These are phyloP conservation scores for Melanerpes formicivorus DNA, from an alignment of 2,113 vertebrate genomes.

Conservation along the genomic window DNA sequence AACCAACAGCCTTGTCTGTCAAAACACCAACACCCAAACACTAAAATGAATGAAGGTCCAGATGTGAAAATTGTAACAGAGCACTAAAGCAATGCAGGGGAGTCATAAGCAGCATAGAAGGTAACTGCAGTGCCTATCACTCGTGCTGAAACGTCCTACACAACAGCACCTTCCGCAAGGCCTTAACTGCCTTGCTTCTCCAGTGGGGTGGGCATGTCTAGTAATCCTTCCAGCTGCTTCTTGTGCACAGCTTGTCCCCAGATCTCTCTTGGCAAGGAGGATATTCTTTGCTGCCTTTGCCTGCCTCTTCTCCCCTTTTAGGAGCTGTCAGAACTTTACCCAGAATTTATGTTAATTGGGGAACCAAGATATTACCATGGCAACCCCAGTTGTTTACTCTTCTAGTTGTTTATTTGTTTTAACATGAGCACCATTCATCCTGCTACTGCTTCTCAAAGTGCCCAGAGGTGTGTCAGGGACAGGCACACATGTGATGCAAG, in stretches of 20 bases:
- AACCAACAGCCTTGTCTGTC: background rate
- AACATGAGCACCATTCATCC: background rate
- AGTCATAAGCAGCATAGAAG: background rate
- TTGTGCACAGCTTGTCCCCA: constrained; percentile 14
- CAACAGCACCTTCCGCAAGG: background rate
- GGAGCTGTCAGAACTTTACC: background rate
- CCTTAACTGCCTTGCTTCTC: constrained; percentile 10
- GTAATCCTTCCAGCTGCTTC: background rate
- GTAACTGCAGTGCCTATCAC: constrained; percentile 54
- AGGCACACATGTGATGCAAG: rapidly evolving
- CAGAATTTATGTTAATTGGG: background rate
- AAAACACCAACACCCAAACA: background rate
- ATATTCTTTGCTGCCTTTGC: background rate
- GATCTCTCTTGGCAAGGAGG: background rate
- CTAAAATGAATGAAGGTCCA: background rate
- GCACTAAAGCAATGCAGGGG: background rate
- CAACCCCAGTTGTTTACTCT: background rate
- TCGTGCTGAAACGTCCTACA: constrained; percentile 5
- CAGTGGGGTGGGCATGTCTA: background rate
- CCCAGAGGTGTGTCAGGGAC: background rate
- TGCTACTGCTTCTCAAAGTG: background rate
- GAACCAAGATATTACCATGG: background rate
- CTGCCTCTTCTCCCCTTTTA: background rate
- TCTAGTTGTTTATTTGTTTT: background rate
- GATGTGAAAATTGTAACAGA: background rate